Percentiles rank a stretch among this genome's conserved stretches.
phyloP scores from a whole-genome alignment of 2,888 invertebrate species.

The Orthonevra nobilis region DNA sequence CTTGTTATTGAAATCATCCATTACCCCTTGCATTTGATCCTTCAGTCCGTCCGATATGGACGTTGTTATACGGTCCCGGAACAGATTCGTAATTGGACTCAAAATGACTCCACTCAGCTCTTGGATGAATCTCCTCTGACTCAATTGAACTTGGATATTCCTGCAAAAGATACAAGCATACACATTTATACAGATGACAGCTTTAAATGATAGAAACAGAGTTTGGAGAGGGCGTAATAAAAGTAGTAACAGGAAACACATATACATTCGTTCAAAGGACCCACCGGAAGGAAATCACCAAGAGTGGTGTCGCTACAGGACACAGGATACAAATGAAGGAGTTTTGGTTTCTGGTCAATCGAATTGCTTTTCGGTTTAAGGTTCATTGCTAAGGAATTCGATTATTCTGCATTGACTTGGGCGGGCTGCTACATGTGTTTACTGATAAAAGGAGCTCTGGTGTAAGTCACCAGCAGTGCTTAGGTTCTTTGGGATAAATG shows the following conservation, averaged over 20 bases:
- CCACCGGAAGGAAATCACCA: slow-evolving; percentile 23
- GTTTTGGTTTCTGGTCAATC: slow-evolving; percentile 25
- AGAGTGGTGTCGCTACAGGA: slow-evolving; percentile 23
- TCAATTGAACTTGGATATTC: slow-evolving; percentile 77
- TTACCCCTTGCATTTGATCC: slow-evolving; percentile 77
- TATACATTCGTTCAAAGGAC: slow-evolving; percentile 27
- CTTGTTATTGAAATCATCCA: slow-evolving; percentile 78
- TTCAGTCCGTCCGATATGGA: slow-evolving; percentile 79
- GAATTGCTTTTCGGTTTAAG: slow-evolving; percentile 15
- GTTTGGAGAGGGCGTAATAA: background rate
- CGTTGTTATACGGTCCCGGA: slow-evolving; percentile 78
- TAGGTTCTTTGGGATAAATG: slow-evolving; percentile 6
- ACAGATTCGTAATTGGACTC: slow-evolving; percentile 79
- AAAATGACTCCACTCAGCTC: slow-evolving; percentile 77
- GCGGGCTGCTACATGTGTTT: too few relatives aligned
- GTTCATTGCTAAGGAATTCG: slow-evolving; percentile 22
- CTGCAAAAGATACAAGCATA: slow-evolving; percentile 71
- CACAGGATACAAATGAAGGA: slow-evolving; percentile 18
- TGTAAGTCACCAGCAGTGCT: slow-evolving; percentile 1
- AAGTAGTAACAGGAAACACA: slow-evolving; percentile 43
- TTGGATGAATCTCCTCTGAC: slow-evolving; percentile 76
- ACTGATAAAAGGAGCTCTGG: too few relatives aligned
- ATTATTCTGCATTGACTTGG: too few relatives aligned
- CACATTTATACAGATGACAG: slow-evolving; percentile 6
- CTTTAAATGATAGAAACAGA: background rate